A percentile compares a stretch with the other conserved stretches of the same genome.
These are phyloP conservation scores for Ptychodera flava DNA, from an alignment of 35 echinoderm and acorn worm species.

Conservation along the genomic window DNA sequence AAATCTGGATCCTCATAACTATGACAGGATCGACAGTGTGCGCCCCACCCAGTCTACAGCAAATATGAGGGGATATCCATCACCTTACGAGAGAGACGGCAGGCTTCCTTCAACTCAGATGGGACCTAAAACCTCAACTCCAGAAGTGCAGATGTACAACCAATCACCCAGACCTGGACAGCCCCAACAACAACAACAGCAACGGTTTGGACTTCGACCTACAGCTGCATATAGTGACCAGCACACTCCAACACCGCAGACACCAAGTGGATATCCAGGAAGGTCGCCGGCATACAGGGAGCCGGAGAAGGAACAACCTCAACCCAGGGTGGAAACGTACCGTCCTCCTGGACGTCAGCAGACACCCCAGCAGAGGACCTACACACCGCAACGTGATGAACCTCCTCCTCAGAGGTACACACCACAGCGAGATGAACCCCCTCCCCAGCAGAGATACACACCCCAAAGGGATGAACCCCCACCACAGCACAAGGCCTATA, in stretches of 20 bases:
- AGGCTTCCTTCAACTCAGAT: not conserved
- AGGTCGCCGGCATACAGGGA: slow-evolving; percentile 1
- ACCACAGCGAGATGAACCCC: slow-evolving; percentile 14
- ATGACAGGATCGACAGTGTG: slow-evolving; percentile 23
- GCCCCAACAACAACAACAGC: not conserved
- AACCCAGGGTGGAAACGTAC: slow-evolving; percentile 39
- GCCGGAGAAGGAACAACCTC: slow-evolving; percentile 34
- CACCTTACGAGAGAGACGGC: not conserved
- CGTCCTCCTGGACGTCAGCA: slow-evolving; percentile 33
- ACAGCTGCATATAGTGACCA: slow-evolving; percentile 4
- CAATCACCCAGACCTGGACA: slow-evolving; percentile 36
- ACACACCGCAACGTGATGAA: not conserved
- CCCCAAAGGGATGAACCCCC: slow-evolving; percentile 15
- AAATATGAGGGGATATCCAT: slow-evolving; percentile 17
- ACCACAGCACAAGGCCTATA: slow-evolving; percentile 11
- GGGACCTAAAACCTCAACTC: not conserved
- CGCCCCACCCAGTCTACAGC: slow-evolving; percentile 36
- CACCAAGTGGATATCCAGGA: slow-evolving; percentile 19
- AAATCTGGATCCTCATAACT: slow-evolving; percentile 62
- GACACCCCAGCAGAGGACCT: slow-evolving; percentile 18
- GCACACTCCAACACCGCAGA: slow-evolving; percentile 33
- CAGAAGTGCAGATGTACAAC: not conserved
- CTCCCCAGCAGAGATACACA: slow-evolving; percentile 15
- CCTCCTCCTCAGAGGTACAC: not conserved
- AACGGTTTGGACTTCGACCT: slow-evolving; percentile 9